A percentile compares a stretch with the other conserved stretches of the same genome.
Evolutionary conservation across 2,113 vertebrate genomes (phyloP).

Genomic region (Gadus macrocephalus): DNA sequence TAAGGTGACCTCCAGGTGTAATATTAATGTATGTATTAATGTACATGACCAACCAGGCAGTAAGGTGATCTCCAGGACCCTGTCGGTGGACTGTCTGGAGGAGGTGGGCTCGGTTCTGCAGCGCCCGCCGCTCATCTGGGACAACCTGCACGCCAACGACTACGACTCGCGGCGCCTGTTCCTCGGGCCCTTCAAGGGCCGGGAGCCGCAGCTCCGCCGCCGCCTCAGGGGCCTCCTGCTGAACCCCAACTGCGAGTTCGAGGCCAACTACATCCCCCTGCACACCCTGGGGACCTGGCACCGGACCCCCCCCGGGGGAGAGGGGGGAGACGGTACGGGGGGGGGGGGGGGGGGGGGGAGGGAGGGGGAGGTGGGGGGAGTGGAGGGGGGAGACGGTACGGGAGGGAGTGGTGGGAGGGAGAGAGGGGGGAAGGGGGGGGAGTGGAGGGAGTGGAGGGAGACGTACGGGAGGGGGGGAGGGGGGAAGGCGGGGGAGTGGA

Average conservation of each 20-base stretch:
- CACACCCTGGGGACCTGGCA: constrained; percentile 80
- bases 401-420: background rate
- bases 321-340: background rate
- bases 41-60: constrained; percentile 15
- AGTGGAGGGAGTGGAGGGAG: background rate
- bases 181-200: constrained; percentile 82
- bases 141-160: constrained; percentile 86
- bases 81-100: constrained; percentile 67
- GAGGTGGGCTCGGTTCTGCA: constrained; percentile 77
- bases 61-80: constrained; percentile 80
- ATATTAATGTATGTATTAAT: too few relatives aligned
- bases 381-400: constrained; percentile 18
- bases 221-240: constrained; percentile 77
- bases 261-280: constrained; percentile 84
- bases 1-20: too few relatives aligned
- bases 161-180: constrained; percentile 84
- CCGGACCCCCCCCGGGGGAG: constrained; percentile 19
- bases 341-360: background rate
- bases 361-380: background rate
- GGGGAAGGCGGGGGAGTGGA: background rate
- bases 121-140: constrained; percentile 78
- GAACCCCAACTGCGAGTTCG: constrained; percentile 87
- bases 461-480: background rate
- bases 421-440: background rate
- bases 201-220: constrained; percentile 66